Evolutionary conservation across 1,140 invertebrate genomes (phyloP).

Genomic region (Microplitis demolitor): DNA sequence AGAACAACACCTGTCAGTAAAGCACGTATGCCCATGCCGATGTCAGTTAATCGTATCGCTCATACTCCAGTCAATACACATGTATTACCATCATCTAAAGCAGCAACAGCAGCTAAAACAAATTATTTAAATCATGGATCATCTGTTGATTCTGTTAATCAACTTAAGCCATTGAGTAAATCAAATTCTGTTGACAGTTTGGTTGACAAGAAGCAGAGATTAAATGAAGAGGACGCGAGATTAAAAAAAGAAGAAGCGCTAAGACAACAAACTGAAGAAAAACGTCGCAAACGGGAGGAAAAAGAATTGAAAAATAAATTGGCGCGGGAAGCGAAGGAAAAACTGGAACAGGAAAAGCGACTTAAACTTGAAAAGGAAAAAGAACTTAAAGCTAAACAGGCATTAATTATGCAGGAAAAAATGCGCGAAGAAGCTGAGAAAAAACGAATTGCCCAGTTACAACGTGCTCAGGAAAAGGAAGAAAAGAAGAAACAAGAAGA

Average conservation of each 20-base stretch:
- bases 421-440: conserved; percentile 51
- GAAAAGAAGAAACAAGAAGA: conserved; percentile 59
- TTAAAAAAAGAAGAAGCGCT: conserved; percentile 56
- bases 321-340: conserved; percentile 64
- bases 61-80: conserved; percentile 45
- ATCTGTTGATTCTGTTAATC: conserved; percentile 48
- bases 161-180: conserved; percentile 39
- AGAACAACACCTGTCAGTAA: conserved; percentile 51
- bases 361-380: conserved; percentile 53
- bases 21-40: conserved; percentile 40
- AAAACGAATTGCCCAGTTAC: conserved; percentile 45
- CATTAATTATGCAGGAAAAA: conserved; percentile 46
- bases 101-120: conserved; percentile 41
- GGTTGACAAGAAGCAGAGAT: conserved; percentile 45
- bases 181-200: conserved; percentile 43
- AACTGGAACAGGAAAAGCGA: conserved; percentile 51
- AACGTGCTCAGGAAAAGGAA: conserved; percentile 57
- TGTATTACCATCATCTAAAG: conserved; percentile 41
- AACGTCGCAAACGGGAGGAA: conserved; percentile 64
- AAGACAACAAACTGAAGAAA: conserved; percentile 60
- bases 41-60: conserved; percentile 42
- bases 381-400: conserved; percentile 55
- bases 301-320: conserved; percentile 66
- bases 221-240: conserved; percentile 48
- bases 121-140: conserved; percentile 41